Evolutionary conservation across 2,113 vertebrate genomes (phyloP), one percentile per base, ranked within the genome.

Genomic region (Tamias sibiricus): DNA sequence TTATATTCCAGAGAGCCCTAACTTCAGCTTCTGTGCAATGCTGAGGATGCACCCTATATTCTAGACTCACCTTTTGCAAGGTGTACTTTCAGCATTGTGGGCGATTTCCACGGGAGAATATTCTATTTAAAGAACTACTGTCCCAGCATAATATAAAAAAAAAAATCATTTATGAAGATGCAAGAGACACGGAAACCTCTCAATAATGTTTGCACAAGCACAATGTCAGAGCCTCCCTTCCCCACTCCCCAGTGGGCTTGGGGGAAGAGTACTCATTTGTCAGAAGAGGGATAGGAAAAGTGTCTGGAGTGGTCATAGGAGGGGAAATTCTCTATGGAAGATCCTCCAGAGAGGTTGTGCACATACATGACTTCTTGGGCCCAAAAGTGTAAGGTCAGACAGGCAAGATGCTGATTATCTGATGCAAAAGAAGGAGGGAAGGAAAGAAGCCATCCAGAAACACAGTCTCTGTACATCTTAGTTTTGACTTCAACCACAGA

Each of bases 91-190:
- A 95, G 96, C 96, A 81, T 5, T 77, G 75, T 81, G 74, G 68
- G 69, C 0, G 1, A 69, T 87, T 94, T 96, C 86, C 90, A 59
- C 0, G 71, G 93, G 84, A 97, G 80, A 64, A 57, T 32, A 49
- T 74, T 81, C 95, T 96, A 96, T 97, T 96, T 97, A 97, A 90
- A 97, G 91, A 96, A 96, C 71, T 28, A 62, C 93, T 81, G 57
- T 93, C 95, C 90, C 57, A 77, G 86, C 79, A 84, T 32, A 91
- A 93, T 79, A 86, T 8, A 69, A 85, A 92, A 57, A 74, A 74
- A 79, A 74, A 75, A 80, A 59, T 35, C 89, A 84, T 76, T 95
- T 84, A 75, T 59, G 82, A 89, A 96, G 93, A 74, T 32, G 72
- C 72, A 26, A 81, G 92, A 95, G 88, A 81, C 52, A 14, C 0